Percentiles rank a stretch among this genome's conserved stretches.
Conservation (phyloP, 1,140 invertebrate species). For the Aporrectodea caliginosa region DNA sequence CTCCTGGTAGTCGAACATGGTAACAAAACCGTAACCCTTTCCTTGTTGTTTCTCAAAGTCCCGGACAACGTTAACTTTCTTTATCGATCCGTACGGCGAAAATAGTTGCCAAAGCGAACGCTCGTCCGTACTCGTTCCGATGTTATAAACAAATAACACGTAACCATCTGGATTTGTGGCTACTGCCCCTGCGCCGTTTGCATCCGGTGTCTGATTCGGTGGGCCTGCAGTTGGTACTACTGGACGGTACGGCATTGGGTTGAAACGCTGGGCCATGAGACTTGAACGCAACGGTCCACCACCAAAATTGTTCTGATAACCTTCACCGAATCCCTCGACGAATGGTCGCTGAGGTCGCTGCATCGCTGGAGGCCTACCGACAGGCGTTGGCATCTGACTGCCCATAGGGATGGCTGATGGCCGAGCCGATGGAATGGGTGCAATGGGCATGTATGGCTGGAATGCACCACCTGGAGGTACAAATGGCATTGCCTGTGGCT, state of each 20-base stretch:
- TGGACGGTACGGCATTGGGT: conserved; percentile 38
- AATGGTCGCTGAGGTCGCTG: neutral
- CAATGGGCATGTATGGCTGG: neutral
- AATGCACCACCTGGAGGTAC: neutral
- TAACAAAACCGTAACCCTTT: conserved; percentile 58
- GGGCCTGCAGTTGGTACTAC: conserved; percentile 22
- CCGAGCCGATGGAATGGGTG: neutral
- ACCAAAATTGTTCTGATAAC: conserved; percentile 17
- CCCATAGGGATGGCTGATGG: neutral
- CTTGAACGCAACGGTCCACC: conserved; percentile 20
- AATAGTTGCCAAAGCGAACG: conserved; percentile 54
- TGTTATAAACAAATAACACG: conserved; percentile 58
- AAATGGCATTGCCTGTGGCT: conserved; percentile 35
- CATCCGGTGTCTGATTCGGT: neutral
- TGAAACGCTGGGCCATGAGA: conserved; percentile 39
- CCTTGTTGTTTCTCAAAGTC: conserved; percentile 48
- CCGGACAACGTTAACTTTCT: conserved; percentile 55
- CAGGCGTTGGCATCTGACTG: neutral
- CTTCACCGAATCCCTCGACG: conserved; percentile 7
- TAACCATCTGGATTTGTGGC: conserved; percentile 34
- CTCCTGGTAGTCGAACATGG: conserved; percentile 56
- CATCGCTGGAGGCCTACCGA: neutral
- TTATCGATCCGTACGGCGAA: conserved; percentile 52
- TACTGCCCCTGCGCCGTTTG: neutral
- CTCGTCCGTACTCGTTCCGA: conserved; percentile 54